Percentiles rank a stretch among this genome's conserved stretches.
phyloP scores from a whole-genome alignment of 2,888 invertebrate species.

The Machimus atricapillus region DNA sequence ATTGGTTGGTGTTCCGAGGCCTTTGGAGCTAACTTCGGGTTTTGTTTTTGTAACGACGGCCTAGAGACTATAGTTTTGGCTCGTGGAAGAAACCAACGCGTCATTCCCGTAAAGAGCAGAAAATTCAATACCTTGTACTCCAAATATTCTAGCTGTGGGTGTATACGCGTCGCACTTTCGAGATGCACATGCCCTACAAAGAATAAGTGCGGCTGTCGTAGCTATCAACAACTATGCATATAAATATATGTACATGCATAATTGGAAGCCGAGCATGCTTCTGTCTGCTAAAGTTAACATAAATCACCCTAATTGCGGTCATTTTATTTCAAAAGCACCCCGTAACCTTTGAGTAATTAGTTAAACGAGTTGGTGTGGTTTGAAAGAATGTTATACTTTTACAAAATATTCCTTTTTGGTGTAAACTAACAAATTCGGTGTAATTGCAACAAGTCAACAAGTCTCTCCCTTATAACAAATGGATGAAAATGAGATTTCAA shows the following conservation, averaged over 20 bases:
- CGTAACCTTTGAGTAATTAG: background rate
- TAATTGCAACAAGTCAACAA: background rate
- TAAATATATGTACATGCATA: background rate
- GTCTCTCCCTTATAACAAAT: background rate
- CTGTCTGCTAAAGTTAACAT: background rate
- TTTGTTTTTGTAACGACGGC: background rate
- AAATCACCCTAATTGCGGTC: background rate
- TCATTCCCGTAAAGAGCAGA: background rate
- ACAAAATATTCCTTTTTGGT: background rate
- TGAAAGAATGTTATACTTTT: background rate
- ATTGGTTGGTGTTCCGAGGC: background rate
- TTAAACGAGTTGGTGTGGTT: background rate
- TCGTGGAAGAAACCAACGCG: background rate
- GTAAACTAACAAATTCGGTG: background rate
- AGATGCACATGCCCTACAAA: background rate
- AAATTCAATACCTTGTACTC: background rate
- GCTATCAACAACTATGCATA: background rate
- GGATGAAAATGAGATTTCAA: background rate
- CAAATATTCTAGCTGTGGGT: background rate
- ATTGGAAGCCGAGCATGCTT: background rate
- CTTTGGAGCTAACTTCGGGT: background rate
- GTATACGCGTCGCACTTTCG: background rate
- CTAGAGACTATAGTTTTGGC: background rate
- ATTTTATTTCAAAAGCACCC: background rate
- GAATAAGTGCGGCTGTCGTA: background rate